A percentile compares a stretch with the other conserved stretches of the same genome.
Evolutionary conservation across 2,113 vertebrate species (phyloP).

Genomic region (Phylloscopus trochilus): DNA sequence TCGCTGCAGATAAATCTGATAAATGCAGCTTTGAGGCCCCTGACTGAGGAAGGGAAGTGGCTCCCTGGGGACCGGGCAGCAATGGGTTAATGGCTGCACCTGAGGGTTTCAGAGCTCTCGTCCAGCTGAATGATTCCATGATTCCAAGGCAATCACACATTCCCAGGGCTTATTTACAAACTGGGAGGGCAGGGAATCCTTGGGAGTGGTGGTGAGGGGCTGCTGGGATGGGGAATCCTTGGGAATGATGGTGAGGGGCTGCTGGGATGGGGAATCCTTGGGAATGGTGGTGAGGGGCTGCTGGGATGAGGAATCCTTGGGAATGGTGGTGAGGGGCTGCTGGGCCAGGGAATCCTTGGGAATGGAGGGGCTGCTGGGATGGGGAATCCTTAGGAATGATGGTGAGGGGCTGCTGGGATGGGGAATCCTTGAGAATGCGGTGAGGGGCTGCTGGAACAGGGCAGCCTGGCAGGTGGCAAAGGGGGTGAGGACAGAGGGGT

Average conservation of each 20-base stretch:
- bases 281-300: neutral
- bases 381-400: neutral
- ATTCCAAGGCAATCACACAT: neutral
- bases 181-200: no score
- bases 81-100: neutral
- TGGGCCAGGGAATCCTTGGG: neutral
- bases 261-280: neutral
- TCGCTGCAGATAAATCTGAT: neutral
- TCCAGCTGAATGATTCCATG: neutral
- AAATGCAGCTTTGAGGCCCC: rapidly evolving
- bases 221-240: neutral
- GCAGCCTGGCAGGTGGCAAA: neutral
- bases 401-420: rapidly evolving
- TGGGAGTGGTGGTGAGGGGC: rapidly evolving
- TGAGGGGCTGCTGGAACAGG: neutral
- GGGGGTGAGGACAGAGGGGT: neutral
- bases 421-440: neutral
- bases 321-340: neutral
- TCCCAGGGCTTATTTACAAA: neutral
- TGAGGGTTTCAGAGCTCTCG: neutral
- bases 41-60: neutral
- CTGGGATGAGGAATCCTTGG: neutral
- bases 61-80: rapidly evolving
- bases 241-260: neutral
- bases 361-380: rapidly evolving